These are phyloP conservation scores for Liparis tanakae DNA, from an alignment of 2,797 vertebrate species.

Conservation along the genomic window DNA sequence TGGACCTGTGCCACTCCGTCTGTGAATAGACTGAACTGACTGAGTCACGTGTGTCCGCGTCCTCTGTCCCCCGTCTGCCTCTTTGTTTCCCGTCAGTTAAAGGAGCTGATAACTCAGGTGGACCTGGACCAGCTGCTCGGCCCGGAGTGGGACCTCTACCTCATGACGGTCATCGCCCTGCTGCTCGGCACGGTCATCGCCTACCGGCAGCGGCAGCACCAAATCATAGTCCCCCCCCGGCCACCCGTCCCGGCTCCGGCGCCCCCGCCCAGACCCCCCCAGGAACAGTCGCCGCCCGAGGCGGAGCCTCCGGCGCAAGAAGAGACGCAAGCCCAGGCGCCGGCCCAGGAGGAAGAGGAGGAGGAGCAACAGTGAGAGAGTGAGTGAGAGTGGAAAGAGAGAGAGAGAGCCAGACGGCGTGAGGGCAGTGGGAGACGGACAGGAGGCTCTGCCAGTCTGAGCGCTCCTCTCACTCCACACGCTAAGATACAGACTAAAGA, in stretches of 20 bases:
- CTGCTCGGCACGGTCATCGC: conserved; percentile 96
- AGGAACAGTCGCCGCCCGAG: conserved; percentile 57
- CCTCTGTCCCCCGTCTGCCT: not conserved
- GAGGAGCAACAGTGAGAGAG: conserved; percentile 60
- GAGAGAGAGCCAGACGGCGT: conserved; percentile 21
- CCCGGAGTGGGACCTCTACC: conserved; percentile 99
- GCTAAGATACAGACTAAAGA: conserved; percentile 27
- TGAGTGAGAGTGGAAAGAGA: conserved; percentile 9
- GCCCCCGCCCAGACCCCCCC: conserved; percentile 57
- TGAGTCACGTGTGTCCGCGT: not conserved
- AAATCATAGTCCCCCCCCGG: conserved; percentile 83
- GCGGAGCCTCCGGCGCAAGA: conserved; percentile 46
- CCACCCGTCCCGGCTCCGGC: conserved; percentile 45
- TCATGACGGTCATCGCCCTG: conserved; percentile 98
- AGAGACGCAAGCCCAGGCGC: conserved; percentile 44
- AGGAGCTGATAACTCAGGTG: conserved; percentile 88
- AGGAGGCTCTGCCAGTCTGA: conserved; percentile 32
- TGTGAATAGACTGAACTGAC: not conserved
- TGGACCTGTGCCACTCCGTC: conserved; percentile 10
- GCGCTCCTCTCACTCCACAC: conserved; percentile 31
- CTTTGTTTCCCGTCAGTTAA: conserved; percentile 79
- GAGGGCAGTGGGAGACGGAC: conserved; percentile 55
- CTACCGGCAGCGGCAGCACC: conserved; percentile 97
- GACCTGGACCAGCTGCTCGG: conserved; percentile 97
- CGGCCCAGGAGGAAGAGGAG: conserved; percentile 57